Percentiles rank a stretch among this genome's conserved stretches.
Evolutionary conservation across 2,797 vertebrate genomes (phyloP).

Genomic region (Mico argentatus): DNA sequence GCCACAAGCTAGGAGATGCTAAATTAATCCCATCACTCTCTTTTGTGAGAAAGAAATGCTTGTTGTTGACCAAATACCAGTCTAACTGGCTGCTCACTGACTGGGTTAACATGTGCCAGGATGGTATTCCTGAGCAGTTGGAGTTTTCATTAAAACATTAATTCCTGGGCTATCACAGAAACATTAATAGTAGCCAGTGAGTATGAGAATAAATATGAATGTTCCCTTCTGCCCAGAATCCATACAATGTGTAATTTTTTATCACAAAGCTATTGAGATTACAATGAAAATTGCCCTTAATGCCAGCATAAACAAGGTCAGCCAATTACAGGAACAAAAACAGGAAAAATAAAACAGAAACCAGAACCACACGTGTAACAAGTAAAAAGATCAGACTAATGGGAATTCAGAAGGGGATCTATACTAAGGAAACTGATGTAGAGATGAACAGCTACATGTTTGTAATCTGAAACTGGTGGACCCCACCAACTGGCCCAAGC

Average conservation of each 20-base stretch:
- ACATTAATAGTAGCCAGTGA: constrained; percentile 17
- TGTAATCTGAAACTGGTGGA: neutral
- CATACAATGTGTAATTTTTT: constrained; percentile 12
- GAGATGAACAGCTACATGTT: neutral
- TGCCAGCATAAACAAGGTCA: constrained; percentile 32
- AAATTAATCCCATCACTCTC: constrained; percentile 74
- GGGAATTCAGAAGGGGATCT: neutral
- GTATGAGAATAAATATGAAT: constrained; percentile 20
- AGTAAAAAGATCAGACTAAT: neutral
- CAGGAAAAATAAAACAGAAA: constrained; percentile 46
- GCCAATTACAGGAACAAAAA: constrained; percentile 53
- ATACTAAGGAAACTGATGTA: neutral
- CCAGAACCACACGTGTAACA: constrained; percentile 3
- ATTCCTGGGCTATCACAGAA: constrained; percentile 33
- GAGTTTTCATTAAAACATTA: constrained; percentile 53
- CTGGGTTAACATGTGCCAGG: constrained; percentile 42
- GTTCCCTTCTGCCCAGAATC: constrained; percentile 22
- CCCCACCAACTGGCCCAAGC: neutral
- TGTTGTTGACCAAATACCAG: constrained; percentile 52
- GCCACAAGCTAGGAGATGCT: constrained; percentile 57
- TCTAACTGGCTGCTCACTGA: constrained; percentile 31
- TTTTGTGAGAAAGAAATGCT: constrained; percentile 58
- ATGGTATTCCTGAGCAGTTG: neutral
- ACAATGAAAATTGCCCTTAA: constrained; percentile 56
- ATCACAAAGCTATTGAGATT: constrained; percentile 33